Base-by-base conservation (phyloP, 2,888 invertebrate genomes). In the Scaptomyza polygonia region DNA sequence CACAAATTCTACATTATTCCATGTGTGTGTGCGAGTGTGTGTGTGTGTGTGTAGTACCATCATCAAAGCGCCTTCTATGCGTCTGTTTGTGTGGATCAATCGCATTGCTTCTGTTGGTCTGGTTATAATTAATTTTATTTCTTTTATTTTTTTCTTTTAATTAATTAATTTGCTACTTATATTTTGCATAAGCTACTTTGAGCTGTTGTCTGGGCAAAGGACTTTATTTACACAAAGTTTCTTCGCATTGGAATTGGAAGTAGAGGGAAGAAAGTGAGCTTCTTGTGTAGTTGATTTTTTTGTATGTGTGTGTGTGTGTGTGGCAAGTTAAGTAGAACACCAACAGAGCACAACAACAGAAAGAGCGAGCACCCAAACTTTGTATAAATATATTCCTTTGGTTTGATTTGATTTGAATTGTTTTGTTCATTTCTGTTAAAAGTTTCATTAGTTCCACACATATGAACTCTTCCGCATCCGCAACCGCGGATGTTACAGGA, bases 361-460 rank as follows among this genome's bases (percentile, higher is more conserved):
- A 32, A 62, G 49, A 62, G 62, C 73, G 59, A 49, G 70, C 72
- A 74, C 80, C 73, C 68, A 79, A 89, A 90, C 89, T 90, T 90
- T 90, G 89, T 90, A 89, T 90, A 90, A 90, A 90, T 90, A 90
- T 90, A 90, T 86, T 90, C 90, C 90, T 90, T 90, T 89, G 89
- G 49, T 52, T 55, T 59, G 47, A 36, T 66, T 66, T 48, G 43
- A 25, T 56, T 69, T 62, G 51, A 14, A n/a, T 62, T 73, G 25
- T 25, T 69, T 67, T 67, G 48, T 64, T 76, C 61, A 34, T 49
- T 62, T 74, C 48, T 36, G 51, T 52, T 72, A 51, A 67, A 67
- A 67, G 45, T 40, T 55, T 49, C 61, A 53, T 53, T 72, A 67
- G 67, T 43, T 63, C 48, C 74, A 74, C 73, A 71, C 70, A 70